Evolutionary conservation across 2,797 vertebrate genomes (phyloP), one percentile per base, ranked within the genome.

Genomic region (Betta splendens): DNA sequence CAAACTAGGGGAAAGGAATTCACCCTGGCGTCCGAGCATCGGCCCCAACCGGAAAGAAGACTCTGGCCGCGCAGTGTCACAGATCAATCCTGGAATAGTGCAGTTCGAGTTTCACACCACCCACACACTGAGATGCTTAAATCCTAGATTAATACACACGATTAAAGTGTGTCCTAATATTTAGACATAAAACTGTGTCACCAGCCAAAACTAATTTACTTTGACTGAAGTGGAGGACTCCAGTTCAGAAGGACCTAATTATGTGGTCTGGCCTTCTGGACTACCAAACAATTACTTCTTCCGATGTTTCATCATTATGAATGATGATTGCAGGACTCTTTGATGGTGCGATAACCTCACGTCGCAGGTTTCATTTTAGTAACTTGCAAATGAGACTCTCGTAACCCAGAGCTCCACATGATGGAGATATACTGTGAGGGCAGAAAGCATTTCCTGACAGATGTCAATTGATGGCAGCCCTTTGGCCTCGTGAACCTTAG

Each of bases 1-100:
- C 48, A 84, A 79, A 84, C 79, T 68, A 79, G 76, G 72, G 53
- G 73, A 75, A 83, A 87, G 87, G 89, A 91, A 92, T 91, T 86
- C 72, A 72, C 50, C 67, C 69, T 0, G 64, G 54, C 69, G 2
- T 46, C 75, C 53, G 66, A 53, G 78, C 79, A 81, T 85, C 77
- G n/a, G 79, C 68, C 82, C 40, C 63, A 73, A 75, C 69, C 81
- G 82, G 86, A 88, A 91, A 91, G 87, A 86, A 51, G 87, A 89
- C 75, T 86, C 85, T 74, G 82, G 84, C 84, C 86, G 58, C 75
- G 38, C 65, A 46, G 62, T 36, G 77, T 84, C 86, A 85, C 76
- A 31, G 44, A 54, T 71, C 58, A 45, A 61, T 72, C 89, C 61
- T 40, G 72, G 84, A 92, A 92, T 90, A 92, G 87, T 61, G 40